phyloP scores from a whole-genome alignment of 2,888 invertebrate genomes.

The Scaptomyza reducta region DNA sequence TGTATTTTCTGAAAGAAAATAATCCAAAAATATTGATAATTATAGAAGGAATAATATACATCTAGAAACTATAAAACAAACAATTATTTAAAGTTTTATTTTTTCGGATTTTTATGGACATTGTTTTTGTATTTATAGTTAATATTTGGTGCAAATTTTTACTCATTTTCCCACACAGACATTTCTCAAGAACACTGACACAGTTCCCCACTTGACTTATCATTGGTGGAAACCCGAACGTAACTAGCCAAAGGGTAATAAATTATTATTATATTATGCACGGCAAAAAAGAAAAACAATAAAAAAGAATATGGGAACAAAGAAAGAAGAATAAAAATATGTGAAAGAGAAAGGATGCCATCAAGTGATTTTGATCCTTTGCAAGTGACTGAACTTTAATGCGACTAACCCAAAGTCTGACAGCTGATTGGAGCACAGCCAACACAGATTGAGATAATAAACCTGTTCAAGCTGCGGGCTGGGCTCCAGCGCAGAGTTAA shows the following conservation, averaged over 20 bases:
- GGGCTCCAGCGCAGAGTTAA: constrained; percentile 51
- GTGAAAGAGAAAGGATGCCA: constrained; percentile 24
- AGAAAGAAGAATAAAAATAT: neutral
- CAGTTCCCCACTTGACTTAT: constrained; percentile 48
- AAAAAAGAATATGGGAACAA: too few relatives aligned
- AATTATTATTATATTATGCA: constrained; percentile 68
- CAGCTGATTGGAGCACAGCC: constrained; percentile 49
- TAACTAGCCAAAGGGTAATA: constrained; percentile 34
- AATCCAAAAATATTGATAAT: too few relatives aligned
- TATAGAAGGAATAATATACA: too few relatives aligned
- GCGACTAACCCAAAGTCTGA: constrained; percentile 59
- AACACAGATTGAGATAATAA: constrained; percentile 52
- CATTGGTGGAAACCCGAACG: constrained; percentile 19
- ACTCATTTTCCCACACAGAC: constrained; percentile 1
- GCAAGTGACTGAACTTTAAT: constrained; percentile 51
- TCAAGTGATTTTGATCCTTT: constrained; percentile 41
- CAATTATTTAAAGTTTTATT: too few relatives aligned
- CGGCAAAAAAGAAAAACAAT: neutral
- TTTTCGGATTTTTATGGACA: too few relatives aligned
- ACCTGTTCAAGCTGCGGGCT: constrained; percentile 40
- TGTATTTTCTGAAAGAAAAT: too few relatives aligned
- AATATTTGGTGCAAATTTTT: too few relatives aligned
- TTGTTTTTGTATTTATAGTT: too few relatives aligned
- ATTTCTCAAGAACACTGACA: constrained; percentile 49
- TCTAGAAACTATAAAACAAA: too few relatives aligned